Percentiles rank a stretch among this genome's conserved stretches.
phyloP scores from a whole-genome alignment of 2,797 vertebrate species.

The Tenualosa thibaudeaui region DNA sequence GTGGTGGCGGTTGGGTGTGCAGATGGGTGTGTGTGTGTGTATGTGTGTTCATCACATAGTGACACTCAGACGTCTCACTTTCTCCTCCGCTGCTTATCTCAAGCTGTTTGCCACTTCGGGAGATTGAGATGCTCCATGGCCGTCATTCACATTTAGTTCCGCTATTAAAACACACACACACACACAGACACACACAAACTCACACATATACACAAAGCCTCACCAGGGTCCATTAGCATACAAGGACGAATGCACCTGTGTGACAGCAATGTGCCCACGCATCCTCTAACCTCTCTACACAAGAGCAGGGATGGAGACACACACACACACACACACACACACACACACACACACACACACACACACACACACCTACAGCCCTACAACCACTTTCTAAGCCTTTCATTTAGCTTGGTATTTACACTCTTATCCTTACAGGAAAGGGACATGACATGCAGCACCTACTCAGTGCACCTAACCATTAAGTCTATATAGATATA shows the following conservation, averaged over 20 bases:
- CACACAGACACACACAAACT: too few relatives aligned
- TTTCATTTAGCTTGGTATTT: conserved; percentile 12
- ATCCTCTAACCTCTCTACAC: neutral
- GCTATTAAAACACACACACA: neutral
- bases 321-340: too few relatives aligned
- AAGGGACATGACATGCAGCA: neutral
- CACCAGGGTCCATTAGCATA: neutral
- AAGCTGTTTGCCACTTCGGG: conserved; percentile 44
- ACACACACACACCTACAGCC: neutral
- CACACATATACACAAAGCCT: neutral
- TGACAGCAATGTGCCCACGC: neutral
- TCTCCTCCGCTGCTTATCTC: conserved; percentile 44
- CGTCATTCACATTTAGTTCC: neutral
- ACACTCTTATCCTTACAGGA: neutral
- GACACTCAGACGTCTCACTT: conserved; percentile 42
- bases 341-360: too few relatives aligned
- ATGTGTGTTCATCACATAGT: conserved; percentile 14
- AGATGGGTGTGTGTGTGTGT: neutral
- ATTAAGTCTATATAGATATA: neutral
- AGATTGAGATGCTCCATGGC: conserved; percentile 31
- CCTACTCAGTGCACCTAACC: neutral
- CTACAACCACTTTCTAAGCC: conserved; percentile 2
- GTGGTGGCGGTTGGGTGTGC: neutral
- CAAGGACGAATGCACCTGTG: neutral
- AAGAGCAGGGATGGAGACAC: neutral